Evolutionary conservation across 2,113 vertebrate species (phyloP).

Genomic region (Penelope pileata): DNA sequence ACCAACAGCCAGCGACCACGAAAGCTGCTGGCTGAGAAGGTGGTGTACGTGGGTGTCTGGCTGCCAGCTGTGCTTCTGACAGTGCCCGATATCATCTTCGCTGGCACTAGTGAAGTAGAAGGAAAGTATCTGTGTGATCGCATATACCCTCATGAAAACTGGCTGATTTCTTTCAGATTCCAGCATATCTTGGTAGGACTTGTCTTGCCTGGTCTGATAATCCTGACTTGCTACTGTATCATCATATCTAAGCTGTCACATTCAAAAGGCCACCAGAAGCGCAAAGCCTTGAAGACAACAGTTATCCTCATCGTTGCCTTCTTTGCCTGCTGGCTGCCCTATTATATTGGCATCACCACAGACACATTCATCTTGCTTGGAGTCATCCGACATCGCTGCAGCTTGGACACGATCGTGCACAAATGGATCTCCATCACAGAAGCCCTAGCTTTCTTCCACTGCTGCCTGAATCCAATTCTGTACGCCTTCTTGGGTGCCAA

Average conservation of each 20-base stretch:
- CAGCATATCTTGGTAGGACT: conserved; percentile 94
- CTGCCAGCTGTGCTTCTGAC: conserved; percentile 90
- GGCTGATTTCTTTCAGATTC: conserved; percentile 89
- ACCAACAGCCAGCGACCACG: conserved; percentile 91
- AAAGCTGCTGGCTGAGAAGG: conserved; percentile 87
- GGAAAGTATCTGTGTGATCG: conserved; percentile 83
- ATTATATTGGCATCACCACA: conserved; percentile 88
- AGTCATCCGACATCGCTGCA: conserved; percentile 81
- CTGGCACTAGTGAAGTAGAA: conserved; percentile 57
- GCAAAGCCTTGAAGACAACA: conserved; percentile 94
- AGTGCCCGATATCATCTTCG: conserved; percentile 92
- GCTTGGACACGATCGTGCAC: conserved; percentile 81
- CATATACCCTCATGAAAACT: conserved; percentile 82
- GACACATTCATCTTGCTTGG: conserved; percentile 87
- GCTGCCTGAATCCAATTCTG: conserved; percentile 97
- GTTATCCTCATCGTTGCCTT: conserved; percentile 95
- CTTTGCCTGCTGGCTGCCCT: conserved; percentile 95
- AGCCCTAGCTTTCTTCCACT: conserved; percentile 95
- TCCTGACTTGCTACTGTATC: conserved; percentile 95
- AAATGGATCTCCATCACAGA: conserved; percentile 93
- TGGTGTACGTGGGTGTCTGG: conserved; percentile 94
- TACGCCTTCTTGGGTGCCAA: conserved; percentile 97
- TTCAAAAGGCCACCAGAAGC: conserved; percentile 91
- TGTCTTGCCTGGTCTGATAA: conserved; percentile 91
- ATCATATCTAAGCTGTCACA: conserved; percentile 93